phyloP scores from a whole-genome alignment of 2,797 vertebrate species.

The Otolemur crassicaudatus region DNA sequence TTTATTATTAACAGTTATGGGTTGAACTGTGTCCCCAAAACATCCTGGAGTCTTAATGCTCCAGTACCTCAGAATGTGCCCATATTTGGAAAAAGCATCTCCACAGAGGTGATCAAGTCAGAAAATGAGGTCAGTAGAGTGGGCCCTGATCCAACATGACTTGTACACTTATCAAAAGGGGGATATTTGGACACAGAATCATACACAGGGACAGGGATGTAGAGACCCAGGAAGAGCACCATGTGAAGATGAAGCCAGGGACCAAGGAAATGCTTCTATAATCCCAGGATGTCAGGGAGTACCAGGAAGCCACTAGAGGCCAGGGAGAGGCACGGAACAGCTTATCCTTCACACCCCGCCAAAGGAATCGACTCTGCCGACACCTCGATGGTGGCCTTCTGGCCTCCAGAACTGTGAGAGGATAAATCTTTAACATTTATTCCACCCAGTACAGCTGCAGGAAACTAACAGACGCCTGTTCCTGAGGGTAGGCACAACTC shows the following conservation, averaged over 20 bases:
- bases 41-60: not conserved
- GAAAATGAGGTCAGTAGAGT: not conserved
- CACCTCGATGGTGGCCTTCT: not conserved
- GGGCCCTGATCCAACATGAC: not conserved
- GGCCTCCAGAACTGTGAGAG: not conserved
- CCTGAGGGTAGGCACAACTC: no score
- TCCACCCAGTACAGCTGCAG: not conserved
- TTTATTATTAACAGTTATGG: not conserved
- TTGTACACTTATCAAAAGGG: not conserved
- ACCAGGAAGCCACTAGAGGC: not conserved
- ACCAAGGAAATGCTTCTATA: not conserved
- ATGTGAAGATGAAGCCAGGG: not conserved
- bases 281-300: not conserved
- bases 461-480: not conserved
- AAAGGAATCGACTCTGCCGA: not conserved
- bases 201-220: not conserved
- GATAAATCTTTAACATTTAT: not conserved
- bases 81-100: not conserved
- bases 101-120: not conserved
- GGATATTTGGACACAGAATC: not conserved
- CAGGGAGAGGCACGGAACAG: not conserved
- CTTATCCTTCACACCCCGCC: not conserved
- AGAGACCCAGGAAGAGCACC: not conserved
- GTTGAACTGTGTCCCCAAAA: not conserved
- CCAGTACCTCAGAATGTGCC: not conserved